Conservation (phyloP, 2,888 invertebrate genomes). For the Scaptomyza parva region DNA sequence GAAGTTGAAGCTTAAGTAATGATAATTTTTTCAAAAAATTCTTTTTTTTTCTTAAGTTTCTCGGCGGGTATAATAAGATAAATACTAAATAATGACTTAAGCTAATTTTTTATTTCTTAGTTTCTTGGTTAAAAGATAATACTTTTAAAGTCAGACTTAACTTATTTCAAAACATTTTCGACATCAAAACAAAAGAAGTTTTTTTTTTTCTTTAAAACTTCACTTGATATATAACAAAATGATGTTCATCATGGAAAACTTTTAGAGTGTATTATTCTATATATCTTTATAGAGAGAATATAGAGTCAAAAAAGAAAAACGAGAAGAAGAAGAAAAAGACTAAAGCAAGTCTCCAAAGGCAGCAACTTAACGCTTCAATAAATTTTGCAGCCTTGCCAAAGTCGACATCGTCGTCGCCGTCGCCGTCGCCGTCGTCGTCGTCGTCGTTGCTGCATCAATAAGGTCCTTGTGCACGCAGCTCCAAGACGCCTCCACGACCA, state of each 20-base stretch:
- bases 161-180: background rate
- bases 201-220: too few species aligned
- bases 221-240: background rate
- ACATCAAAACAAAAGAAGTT: too few species aligned
- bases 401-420: constrained; percentile 22
- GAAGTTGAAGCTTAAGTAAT: too few species aligned
- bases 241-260: too few species aligned
- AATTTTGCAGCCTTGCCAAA: constrained; percentile 70
- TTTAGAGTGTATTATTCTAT: background rate
- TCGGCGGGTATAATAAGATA: too few species aligned
- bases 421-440: constrained; percentile 10
- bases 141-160: too few species aligned
- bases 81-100: too few species aligned
- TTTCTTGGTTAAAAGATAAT: too few species aligned
- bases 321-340: constrained; percentile 14
- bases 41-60: too few species aligned
- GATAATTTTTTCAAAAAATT: too few species aligned
- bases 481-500: too few species aligned
- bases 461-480: constrained; percentile 79
- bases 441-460: constrained; percentile 75
- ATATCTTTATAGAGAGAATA: constrained; percentile 1
- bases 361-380: constrained; percentile 82
- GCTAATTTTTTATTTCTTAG: too few species aligned
- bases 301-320: background rate
- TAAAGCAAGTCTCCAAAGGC: constrained; percentile 69